Conservation (phyloP, 2,113 vertebrate species). For the Fukomys damarensis region DNA sequence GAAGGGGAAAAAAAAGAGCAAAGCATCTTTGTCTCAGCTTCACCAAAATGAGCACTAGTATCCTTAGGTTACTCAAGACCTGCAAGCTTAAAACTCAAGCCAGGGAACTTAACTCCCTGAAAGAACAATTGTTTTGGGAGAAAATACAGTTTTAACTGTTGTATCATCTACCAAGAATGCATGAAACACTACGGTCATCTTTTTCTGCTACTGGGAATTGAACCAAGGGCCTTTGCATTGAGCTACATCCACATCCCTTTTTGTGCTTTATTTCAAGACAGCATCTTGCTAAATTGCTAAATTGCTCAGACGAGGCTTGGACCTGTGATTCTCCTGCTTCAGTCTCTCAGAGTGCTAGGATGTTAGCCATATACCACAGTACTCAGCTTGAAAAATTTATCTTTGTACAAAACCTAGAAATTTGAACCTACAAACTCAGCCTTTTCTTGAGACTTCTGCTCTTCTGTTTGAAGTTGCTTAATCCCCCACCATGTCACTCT, state of each 20-base stretch:
- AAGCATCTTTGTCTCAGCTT: background rate
- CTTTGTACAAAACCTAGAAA: background rate
- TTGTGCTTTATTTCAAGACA: background rate
- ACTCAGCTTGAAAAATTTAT: background rate
- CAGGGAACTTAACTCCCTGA: background rate
- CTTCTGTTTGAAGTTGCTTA: background rate
- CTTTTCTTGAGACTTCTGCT: background rate
- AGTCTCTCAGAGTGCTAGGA: background rate
- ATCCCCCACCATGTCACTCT: background rate
- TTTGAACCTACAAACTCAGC: background rate
- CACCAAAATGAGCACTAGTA: background rate
- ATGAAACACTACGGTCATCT: background rate
- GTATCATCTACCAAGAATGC: background rate
- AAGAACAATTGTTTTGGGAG: background rate
- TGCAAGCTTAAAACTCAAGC: background rate
- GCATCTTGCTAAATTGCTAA: background rate
- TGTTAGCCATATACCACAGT: background rate
- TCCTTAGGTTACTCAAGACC: background rate
- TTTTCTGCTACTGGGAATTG: background rate
- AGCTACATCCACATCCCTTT: background rate
- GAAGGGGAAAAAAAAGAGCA: background rate
- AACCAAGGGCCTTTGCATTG: background rate
- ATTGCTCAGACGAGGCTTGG: background rate
- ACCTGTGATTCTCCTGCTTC: background rate
- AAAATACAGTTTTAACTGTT: background rate